Evolutionary conservation across 1,140 invertebrate genomes (phyloP), one percentile per base, ranked within the genome.

Genomic region (Drosophila teissieri): DNA sequence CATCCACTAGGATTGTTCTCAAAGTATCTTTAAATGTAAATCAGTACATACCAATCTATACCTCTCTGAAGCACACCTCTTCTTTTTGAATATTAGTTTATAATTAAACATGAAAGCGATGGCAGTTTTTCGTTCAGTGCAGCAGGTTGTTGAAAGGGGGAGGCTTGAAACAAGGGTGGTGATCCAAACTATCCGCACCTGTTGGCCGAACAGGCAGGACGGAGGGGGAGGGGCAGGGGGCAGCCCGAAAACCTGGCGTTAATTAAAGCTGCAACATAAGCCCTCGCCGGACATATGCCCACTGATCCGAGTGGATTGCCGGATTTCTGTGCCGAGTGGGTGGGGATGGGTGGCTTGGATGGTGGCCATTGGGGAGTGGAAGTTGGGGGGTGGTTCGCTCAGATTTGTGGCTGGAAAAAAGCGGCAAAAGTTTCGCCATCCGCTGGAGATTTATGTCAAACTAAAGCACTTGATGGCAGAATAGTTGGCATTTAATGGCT

Each of bases 401-500:
- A 69, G 70, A 85, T 85, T 86, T 74, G 78, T 78, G 80, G 70
- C 56, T 34, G 63, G 19, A 19, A n/a, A 42, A 82, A 83, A 19
- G 42, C 42, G 42, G 42, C 42, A 45, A 45, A 78, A 73, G 51
- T 82, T 79, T 86, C 48, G 69, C 69, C 75, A 62, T 76, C 65
- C 75, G 75, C 64, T 57, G 65, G 79, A 82, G 79, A 86, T 86
- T 86, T 88, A 86, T 86, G 83, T 86, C 84, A 86, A 86, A 82
- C 83, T 88, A 88, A 86, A 86, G 84, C 76, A 86, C 83, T 86
- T 86, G 83, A 88, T 83, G 82, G 63, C 83, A 78, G 72, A 85
- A 80, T 85, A 86, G 83, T 88, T 86, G 83, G 83, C 84, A 83
- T 86, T 83, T 86, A 88, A 86, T 86, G 83, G 83, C 83, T 88